phyloP scores from a whole-genome alignment of 2,888 invertebrate species.

The Spodoptera picta region DNA sequence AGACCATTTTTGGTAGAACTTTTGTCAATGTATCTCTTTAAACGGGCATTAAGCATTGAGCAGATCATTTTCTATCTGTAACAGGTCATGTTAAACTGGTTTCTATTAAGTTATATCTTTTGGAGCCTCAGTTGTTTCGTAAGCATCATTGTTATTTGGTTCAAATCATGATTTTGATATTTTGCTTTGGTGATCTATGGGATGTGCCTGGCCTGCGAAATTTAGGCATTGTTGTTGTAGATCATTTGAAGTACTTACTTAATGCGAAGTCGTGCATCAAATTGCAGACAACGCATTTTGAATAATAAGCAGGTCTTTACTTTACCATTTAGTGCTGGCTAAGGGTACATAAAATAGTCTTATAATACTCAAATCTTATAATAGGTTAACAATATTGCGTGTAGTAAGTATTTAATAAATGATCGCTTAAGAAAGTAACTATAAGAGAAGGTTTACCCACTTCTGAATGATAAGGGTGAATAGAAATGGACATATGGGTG shows the following conservation, averaged over 20 bases:
- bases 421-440: no score
- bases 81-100: slow-evolving; percentile 40
- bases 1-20: slow-evolving; percentile 45
- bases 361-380: no score
- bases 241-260: slow-evolving; percentile 35
- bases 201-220: slow-evolving; percentile 51
- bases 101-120: slow-evolving; percentile 27
- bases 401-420: no score
- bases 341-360: slow-evolving; percentile 3
- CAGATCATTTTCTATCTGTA: slow-evolving; percentile 31
- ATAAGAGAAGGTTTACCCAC: no score
- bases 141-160: slow-evolving; percentile 53
- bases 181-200: slow-evolving; percentile 45
- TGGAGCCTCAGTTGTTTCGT: slow-evolving; percentile 32
- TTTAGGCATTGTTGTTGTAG: slow-evolving; percentile 41
- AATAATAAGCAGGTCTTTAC: slow-evolving; percentile 25
- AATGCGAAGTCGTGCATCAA: slow-evolving; percentile 39
- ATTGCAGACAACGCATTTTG: slow-evolving; percentile 37
- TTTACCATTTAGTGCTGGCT: slow-evolving; percentile 12
- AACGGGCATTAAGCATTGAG: slow-evolving; percentile 30
- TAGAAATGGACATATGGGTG: no score
- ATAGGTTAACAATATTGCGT: no score
- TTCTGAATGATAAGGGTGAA: no score
- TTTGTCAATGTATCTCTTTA: slow-evolving; percentile 26
- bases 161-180: slow-evolving; percentile 59